Percentiles rank a stretch among this genome's conserved stretches.
Conservation (phyloP, 1,140 invertebrate genomes). For the Bursaphelenchus mucronatus region DNA sequence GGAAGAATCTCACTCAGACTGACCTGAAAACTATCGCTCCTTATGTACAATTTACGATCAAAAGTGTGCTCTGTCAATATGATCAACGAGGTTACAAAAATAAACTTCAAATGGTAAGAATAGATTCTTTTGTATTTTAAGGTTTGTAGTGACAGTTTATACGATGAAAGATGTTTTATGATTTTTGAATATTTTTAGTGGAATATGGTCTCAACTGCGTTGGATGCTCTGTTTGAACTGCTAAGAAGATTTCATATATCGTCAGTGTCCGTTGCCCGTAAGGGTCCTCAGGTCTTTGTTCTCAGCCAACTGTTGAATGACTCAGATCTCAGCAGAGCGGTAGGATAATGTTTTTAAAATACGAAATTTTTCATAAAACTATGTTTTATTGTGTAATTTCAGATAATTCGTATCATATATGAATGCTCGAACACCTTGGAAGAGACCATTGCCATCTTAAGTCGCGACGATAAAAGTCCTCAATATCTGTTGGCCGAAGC, state of each 20-base stretch:
- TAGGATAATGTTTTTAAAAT: conserved; percentile 2
- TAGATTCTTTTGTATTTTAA: not conserved
- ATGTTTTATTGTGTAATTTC: not conserved
- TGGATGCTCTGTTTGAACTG: conserved; percentile 13
- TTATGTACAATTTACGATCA: conserved; percentile 10
- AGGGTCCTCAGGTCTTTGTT: conserved; percentile 10
- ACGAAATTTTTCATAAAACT: not conserved
- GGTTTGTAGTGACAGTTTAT: not conserved
- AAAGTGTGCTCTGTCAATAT: conserved; percentile 16
- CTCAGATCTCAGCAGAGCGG: conserved; percentile 14
- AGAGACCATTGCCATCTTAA: not conserved
- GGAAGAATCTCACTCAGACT: not conserved
- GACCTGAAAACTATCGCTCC: not conserved
- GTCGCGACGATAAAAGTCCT: not conserved
- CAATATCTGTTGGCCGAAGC: conserved; percentile 1
- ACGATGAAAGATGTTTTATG: no score
- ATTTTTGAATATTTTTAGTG: conserved; percentile 1
- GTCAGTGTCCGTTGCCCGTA: not conserved
- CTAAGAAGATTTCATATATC: conserved; percentile 20
- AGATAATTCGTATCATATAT: conserved; percentile 5
- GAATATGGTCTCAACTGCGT: conserved; percentile 7
- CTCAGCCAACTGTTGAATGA: conserved; percentile 8
- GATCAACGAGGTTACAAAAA: not conserved
- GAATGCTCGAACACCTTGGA: conserved; percentile 15
- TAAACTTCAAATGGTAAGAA: conserved; percentile 10